These are phyloP conservation scores for Rhinolophus sinicus DNA, from an alignment of 2,113 vertebrate genomes.

Conservation along the genomic window DNA sequence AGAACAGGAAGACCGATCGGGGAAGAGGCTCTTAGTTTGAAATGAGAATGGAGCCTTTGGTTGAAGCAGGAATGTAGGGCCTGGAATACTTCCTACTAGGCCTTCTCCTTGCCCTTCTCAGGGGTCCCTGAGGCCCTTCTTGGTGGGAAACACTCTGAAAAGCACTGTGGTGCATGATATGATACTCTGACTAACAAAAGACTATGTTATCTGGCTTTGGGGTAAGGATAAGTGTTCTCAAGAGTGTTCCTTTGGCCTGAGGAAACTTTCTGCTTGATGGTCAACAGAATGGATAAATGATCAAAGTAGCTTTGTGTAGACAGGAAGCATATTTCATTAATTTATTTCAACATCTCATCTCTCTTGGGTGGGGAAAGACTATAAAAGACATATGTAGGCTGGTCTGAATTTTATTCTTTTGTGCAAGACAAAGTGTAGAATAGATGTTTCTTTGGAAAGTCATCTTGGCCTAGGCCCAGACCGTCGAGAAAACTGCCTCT, in stretches of 20 bases:
- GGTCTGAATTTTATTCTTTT: constrained; percentile 53
- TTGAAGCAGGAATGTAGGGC: background rate
- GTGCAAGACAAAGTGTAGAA: constrained; percentile 37
- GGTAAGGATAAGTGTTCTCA: background rate
- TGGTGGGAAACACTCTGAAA: background rate
- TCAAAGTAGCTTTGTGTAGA: constrained; percentile 55
- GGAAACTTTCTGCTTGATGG: constrained; percentile 50
- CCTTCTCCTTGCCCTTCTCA: background rate
- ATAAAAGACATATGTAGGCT: constrained; percentile 63
- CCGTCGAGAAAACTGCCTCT: constrained; percentile 3
- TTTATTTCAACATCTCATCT: constrained; percentile 74
- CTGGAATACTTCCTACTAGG: background rate
- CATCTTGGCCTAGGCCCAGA: constrained; percentile 60
- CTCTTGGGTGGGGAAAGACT: constrained; percentile 52
- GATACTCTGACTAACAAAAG: background rate
- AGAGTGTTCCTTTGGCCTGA: constrained; percentile 29
- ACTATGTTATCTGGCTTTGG: constrained; percentile 37
- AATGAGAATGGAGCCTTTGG: background rate
- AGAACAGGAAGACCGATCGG: background rate
- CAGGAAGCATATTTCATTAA: constrained; percentile 68
- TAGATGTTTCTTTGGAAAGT: constrained; percentile 65
- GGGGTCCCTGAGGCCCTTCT: background rate
- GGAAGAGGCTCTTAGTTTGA: background rate
- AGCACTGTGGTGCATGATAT: background rate
- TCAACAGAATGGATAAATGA: constrained; percentile 60